A percentile compares a stretch with the other conserved stretches of the same genome.
Evolutionary conservation across 2,888 invertebrate genomes (phyloP).

Genomic region (Leptinotarsa haldemani): DNA sequence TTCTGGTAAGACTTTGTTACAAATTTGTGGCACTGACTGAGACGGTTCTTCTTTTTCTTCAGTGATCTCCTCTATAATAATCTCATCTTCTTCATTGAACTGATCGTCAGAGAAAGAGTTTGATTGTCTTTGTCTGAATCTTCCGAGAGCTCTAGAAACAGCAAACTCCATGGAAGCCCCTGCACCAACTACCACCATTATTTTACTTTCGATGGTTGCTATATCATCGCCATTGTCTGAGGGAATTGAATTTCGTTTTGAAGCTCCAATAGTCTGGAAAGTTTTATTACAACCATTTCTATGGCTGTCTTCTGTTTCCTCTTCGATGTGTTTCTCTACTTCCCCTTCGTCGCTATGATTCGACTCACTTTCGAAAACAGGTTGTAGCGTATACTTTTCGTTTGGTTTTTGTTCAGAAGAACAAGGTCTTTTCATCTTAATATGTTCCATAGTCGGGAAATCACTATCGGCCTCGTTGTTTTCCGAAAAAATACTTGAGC

Average conservation of each 20-base stretch:
- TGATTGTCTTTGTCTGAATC: constrained; percentile 80
- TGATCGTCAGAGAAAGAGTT: constrained; percentile 80
- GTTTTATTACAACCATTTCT: constrained; percentile 72
- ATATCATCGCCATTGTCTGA: constrained; percentile 73
- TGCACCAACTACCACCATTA: constrained; percentile 67
- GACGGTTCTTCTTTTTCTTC: constrained; percentile 47
- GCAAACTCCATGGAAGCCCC: constrained; percentile 86
- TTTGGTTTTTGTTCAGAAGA: constrained; percentile 17
- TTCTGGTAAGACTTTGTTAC: constrained; percentile 48
- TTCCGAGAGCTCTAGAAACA: constrained; percentile 83
- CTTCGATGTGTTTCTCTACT: constrained; percentile 72
- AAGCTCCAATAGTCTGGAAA: constrained; percentile 81
- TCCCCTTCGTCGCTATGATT: constrained; percentile 69
- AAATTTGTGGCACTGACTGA: constrained; percentile 36
- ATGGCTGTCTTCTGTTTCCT: constrained; percentile 72
- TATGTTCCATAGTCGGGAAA: constrained; percentile 70
- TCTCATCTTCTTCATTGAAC: constrained; percentile 50
- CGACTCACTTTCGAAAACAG: constrained; percentile 46
- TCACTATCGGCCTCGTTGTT: constrained; percentile 71
- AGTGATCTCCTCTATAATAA: constrained; percentile 55
- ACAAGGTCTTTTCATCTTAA: constrained; percentile 53
- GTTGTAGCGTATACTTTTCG: constrained; percentile 45
- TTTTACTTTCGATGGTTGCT: constrained; percentile 65
- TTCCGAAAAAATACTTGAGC: constrained; percentile 74
- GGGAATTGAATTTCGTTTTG: constrained; percentile 72